Evolutionary conservation across 2,888 invertebrate species (phyloP).

Genomic region (Poecilobothrus nobilitatus): DNA sequence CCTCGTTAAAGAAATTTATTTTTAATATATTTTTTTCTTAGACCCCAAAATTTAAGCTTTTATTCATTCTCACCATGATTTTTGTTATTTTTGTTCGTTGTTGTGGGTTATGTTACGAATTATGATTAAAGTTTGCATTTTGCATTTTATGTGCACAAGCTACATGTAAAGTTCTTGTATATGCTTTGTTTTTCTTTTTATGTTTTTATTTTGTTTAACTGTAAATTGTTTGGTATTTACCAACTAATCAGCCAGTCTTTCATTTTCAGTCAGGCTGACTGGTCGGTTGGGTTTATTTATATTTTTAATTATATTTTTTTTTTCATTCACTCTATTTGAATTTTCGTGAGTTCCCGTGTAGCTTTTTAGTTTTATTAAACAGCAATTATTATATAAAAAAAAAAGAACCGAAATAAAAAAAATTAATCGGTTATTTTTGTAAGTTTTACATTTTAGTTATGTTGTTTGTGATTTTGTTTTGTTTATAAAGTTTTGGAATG

Average conservation of each 20-base stretch:
- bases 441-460: background rate
- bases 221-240: slow-evolving; percentile 1
- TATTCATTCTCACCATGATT: background rate
- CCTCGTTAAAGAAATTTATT: too few relatives aligned
- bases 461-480: too few relatives aligned
- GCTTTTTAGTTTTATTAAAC: background rate
- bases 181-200: background rate
- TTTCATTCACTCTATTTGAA: background rate
- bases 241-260: background rate
- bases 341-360: background rate
- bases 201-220: background rate
- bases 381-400: too few relatives aligned
- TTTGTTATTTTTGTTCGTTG: too few relatives aligned
- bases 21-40: background rate
- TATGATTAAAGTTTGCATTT: background rate
- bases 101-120: background rate
- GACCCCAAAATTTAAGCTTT: background rate
- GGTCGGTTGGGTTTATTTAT: background rate
- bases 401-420: background rate
- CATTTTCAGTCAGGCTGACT: background rate
- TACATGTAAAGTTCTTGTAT: background rate
- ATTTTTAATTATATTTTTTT: background rate
- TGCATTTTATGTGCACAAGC: background rate
- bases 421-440: background rate
- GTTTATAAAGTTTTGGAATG: background rate